These are phyloP conservation scores for Luidia sarsii DNA, from an alignment of 53 echinoderm and acorn worm genomes.

Conservation along the genomic window DNA sequence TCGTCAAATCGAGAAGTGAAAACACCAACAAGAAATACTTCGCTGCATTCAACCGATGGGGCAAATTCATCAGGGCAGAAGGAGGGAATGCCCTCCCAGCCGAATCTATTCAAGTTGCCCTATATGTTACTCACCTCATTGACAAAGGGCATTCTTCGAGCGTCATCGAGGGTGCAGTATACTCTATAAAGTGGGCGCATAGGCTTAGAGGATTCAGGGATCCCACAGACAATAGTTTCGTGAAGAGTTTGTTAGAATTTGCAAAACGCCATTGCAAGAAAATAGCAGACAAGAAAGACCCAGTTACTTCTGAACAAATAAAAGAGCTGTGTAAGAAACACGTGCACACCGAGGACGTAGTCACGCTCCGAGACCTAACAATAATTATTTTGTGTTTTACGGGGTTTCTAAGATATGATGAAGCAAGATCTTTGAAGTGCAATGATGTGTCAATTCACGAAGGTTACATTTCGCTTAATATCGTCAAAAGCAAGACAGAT, in stretches of 20 bases:
- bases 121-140: too few species aligned
- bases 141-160: too few species aligned
- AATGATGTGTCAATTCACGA: constrained; percentile 9
- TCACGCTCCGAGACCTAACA: constrained; percentile 20
- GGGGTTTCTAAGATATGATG: constrained; percentile 26
- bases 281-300: too few species aligned
- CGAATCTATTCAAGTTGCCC: constrained; percentile 17
- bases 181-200: constrained; percentile 36
- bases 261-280: too few species aligned
- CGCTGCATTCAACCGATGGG: not conserved
- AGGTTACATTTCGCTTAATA: not conserved
- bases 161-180: too few species aligned
- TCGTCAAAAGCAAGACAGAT: constrained; percentile 29
- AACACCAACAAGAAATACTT: constrained; percentile 11
- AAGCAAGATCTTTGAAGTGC: constrained; percentile 7
- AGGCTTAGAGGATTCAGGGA: constrained; percentile 1
- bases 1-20: constrained; percentile 18
- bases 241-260: too few species aligned
- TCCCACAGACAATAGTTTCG: constrained; percentile 6
- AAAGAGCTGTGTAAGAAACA: constrained; percentile 16
- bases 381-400: constrained; percentile 24
- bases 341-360: not conserved
- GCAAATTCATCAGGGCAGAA: too few species aligned
- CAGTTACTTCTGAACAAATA: too few species aligned
- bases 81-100: constrained; percentile 27